These are phyloP conservation scores for Lagria hirta DNA, from an alignment of 2,888 invertebrate species.

Conservation along the genomic window DNA sequence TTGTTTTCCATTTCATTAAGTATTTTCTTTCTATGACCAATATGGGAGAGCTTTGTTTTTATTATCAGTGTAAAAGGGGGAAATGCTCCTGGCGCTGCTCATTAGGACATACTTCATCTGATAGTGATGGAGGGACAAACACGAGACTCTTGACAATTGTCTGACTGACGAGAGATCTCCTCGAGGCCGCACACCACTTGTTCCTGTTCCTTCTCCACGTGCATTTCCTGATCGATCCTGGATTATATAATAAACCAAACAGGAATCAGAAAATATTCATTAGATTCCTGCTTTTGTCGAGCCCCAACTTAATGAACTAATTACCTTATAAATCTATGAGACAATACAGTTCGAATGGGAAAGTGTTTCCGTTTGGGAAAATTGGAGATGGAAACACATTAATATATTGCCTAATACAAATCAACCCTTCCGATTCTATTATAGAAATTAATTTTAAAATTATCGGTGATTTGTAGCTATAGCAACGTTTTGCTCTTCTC, in stretches of 20 bases:
- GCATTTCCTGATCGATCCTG: conserved; percentile 14
- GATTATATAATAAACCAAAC: too few relatives aligned
- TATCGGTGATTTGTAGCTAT: too few relatives aligned
- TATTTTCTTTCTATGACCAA: conserved; percentile 9
- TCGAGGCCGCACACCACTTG: conserved; percentile 26
- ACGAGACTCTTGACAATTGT: conserved; percentile 45
- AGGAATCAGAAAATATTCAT: too few relatives aligned
- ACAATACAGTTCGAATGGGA: conserved; percentile 13
- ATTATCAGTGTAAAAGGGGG: conserved; percentile 19
- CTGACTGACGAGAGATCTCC: conserved; percentile 41
- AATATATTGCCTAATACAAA: conserved; percentile 10
- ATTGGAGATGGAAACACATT: conserved; percentile 2
- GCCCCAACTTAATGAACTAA: conserved; percentile 6
- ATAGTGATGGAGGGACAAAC: conserved; percentile 28
- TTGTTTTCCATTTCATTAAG: too few relatives aligned
- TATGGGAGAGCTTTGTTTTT: conserved; percentile 15
- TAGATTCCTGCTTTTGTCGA: too few relatives aligned
- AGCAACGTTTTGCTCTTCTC: too few relatives aligned
- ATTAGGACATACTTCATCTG: conserved; percentile 49
- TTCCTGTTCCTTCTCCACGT: conserved; percentile 12
- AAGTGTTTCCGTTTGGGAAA: conserved; percentile 4
- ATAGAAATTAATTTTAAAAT: too few relatives aligned
- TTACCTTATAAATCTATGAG: conserved; percentile 17
- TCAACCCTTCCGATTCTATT: conserved; percentile 9
- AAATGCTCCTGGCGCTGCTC: conserved; percentile 46